Conservation (phyloP, 2,888 invertebrate species). For the Pediacus dermestoides region DNA sequence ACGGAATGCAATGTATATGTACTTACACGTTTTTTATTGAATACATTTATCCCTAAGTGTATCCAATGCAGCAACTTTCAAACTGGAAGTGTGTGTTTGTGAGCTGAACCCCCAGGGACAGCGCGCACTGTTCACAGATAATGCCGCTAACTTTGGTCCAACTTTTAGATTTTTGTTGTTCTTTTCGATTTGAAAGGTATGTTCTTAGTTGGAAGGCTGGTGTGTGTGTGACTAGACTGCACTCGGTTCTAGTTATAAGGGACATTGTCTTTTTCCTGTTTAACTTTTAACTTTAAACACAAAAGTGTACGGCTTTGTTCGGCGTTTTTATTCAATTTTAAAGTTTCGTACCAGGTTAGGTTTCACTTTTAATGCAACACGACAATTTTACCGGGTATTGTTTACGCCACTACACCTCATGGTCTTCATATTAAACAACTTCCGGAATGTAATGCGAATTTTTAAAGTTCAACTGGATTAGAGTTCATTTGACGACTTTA, state of each 20-base stretch:
- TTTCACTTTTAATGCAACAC: constrained; percentile 18
- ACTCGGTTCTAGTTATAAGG: constrained; percentile 30
- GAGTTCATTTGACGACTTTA: too few species aligned
- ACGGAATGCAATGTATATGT: constrained; percentile 9
- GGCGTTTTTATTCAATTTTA: constrained; percentile 22
- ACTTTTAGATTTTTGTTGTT: constrained; percentile 44
- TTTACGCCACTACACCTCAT: too few species aligned
- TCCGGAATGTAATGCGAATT: too few species aligned
- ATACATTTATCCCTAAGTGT: constrained; percentile 34
- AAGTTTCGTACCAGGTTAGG: constrained; percentile 24
- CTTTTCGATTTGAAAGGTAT: constrained; percentile 43
- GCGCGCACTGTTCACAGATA: constrained; percentile 41
- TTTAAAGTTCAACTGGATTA: too few species aligned
- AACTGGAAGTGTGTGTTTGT: constrained; percentile 38
- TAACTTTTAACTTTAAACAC: constrained; percentile 22
- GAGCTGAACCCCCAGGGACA: constrained; percentile 34
- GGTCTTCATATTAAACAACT: too few species aligned
- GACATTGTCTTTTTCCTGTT: constrained; percentile 27
- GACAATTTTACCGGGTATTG: too few species aligned
- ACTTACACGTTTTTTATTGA: constrained; percentile 32
- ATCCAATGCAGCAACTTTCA: constrained; percentile 35
- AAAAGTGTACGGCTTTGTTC: constrained; percentile 21
- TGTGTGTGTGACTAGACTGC: constrained; percentile 40
- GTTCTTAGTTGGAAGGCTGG: constrained; percentile 33
- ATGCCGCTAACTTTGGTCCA: constrained; percentile 41